These are phyloP conservation scores for Crenuchus spilurus DNA, from an alignment of 2,797 vertebrate genomes.

Conservation along the genomic window DNA sequence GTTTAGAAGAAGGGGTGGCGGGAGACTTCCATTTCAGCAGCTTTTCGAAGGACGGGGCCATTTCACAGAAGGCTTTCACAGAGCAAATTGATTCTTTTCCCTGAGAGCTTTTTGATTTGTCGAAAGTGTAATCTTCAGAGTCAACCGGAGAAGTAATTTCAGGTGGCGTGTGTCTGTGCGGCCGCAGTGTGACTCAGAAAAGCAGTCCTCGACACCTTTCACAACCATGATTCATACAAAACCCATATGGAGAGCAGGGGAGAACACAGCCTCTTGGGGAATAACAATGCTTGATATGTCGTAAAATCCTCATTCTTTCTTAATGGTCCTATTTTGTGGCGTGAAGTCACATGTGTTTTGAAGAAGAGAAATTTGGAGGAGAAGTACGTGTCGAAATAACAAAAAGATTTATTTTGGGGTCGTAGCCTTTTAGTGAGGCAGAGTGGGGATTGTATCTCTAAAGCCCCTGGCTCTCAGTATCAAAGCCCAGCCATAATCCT, in stretches of 20 bases:
- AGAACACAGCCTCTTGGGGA: slow-evolving; percentile 22
- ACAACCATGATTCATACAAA: slow-evolving; percentile 33
- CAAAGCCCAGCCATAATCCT: slow-evolving; percentile 50
- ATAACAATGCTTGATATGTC: not conserved
- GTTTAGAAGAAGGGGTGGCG: not conserved
- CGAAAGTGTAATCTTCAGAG: slow-evolving; percentile 27
- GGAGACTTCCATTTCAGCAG: slow-evolving; percentile 2
- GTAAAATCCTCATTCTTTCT: not conserved
- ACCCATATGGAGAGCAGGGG: slow-evolving; percentile 38
- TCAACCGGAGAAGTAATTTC: slow-evolving; percentile 32
- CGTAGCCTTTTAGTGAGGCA: slow-evolving; percentile 16
- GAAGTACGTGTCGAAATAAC: too few species aligned
- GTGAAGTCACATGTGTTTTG: not conserved
- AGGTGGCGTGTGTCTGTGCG: slow-evolving; percentile 13
- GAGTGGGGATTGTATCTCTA: slow-evolving; percentile 46
- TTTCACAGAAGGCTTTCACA: slow-evolving; percentile 35
- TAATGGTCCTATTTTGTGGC: not conserved
- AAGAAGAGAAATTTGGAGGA: too few species aligned
- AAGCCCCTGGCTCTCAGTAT: slow-evolving; percentile 42
- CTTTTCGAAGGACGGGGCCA: not conserved
- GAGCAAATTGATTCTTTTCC: slow-evolving; percentile 46
- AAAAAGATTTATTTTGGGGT: slow-evolving; percentile 11
- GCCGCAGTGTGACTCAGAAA: slow-evolving; percentile 26
- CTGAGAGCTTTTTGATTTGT: slow-evolving; percentile 37
- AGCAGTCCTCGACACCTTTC: slow-evolving; percentile 1